Evolutionary conservation across 2,113 vertebrate species (phyloP).

Genomic region (Etheostoma cragini): DNA sequence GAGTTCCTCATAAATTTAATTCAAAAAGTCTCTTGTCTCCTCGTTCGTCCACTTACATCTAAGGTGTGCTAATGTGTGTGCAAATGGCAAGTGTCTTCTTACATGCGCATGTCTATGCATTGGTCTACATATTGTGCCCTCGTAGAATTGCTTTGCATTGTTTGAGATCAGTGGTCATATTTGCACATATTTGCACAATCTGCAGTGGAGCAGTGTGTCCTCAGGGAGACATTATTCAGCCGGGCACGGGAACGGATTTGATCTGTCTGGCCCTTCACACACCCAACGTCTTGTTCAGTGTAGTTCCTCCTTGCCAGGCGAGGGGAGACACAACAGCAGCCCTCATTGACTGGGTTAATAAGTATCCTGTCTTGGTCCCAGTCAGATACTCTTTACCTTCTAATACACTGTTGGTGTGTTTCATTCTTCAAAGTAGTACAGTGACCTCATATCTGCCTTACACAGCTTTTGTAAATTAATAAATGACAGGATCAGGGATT

Average conservation of each 20-base stretch:
- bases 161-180: conserved; percentile 68
- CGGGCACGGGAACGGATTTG: conserved; percentile 51
- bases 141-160: conserved; percentile 56
- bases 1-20: no score
- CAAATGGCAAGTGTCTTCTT: conserved; percentile 11
- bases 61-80: background rate
- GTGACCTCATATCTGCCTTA: conserved; percentile 83
- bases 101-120: conserved; percentile 17
- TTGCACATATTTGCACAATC: conserved; percentile 70
- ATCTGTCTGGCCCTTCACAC: conserved; percentile 70
- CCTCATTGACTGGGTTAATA: conserved; percentile 82
- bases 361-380: conserved; percentile 77
- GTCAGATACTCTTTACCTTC: conserved; percentile 80
- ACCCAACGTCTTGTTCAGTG: conserved; percentile 63
- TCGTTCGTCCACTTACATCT: no score
- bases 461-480: conserved; percentile 80
- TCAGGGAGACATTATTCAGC: conserved; percentile 52
- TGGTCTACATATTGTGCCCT: conserved; percentile 31
- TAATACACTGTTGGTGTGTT: conserved; percentile 80
- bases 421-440: conserved; percentile 72
- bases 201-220: conserved; percentile 36
- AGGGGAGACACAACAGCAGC: conserved; percentile 74
- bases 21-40: no score
- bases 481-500: conserved; percentile 75
- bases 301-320: conserved; percentile 58